Base-by-base conservation (phyloP, 2,797 vertebrate genomes). In the Gymnopithys bicolor region DNA sequence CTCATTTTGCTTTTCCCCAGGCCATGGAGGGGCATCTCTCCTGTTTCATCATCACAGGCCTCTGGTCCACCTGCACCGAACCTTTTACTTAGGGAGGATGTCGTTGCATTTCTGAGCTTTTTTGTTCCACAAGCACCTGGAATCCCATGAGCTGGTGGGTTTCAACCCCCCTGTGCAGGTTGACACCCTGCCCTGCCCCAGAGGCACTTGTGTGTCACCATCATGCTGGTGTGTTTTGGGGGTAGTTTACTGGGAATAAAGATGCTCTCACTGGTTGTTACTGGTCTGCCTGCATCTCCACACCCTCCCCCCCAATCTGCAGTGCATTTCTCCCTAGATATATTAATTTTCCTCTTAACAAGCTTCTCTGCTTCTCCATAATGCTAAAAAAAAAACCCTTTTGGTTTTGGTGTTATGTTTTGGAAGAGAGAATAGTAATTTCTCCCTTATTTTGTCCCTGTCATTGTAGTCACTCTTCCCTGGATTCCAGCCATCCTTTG, bases 241-340 rank as follows among this genome's bases (percentile, higher is more conserved):
- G 11, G 6, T 37, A 30, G 37, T 55, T 68, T 64, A n/a, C 4
- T 69, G 37, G 55, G 14, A 18, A 27, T 43, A n/a, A 53, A 8
- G 63, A 18, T 24, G 2, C 13, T 83, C 30, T 56, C 12, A 11
- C 10, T 52, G 35, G 4, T 59, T 87, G 32, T 25, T 70, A 10
- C 28, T 80, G 60, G 28, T 28, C n/a, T 67, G 11, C 10, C 1
- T 33, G 7, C 37, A 55, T 13, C 11, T 70, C 32, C 39, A 19
- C 10, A 52, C 4, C 2, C n/a, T 59, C 64, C 55, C 37, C 6
- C 6, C n/a, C 30, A 60, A n/a, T 6, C n/a, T 75, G 17, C 43
- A 67, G 11, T 12, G 2, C 10, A 5, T 8, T 11, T 21, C 10
- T 13, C n/a, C 11, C 4, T 28, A 0, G 4, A 33, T 30, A 24